Base-by-base conservation (phyloP, 2,113 vertebrate genomes). In the Cyphomyrus discorhynchus region DNA sequence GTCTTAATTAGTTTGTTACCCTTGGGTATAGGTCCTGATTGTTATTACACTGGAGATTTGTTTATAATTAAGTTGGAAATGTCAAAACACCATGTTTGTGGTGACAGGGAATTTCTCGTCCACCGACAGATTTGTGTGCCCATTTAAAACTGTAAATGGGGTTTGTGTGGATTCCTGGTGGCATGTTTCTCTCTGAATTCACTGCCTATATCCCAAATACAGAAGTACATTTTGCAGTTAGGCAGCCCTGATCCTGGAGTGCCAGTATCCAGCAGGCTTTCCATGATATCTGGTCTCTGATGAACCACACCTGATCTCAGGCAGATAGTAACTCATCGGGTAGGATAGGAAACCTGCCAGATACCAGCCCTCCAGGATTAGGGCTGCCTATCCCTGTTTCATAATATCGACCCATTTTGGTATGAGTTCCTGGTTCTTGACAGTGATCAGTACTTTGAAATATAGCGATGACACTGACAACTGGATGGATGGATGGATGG, bases 51-150 rank as follows among this genome's bases (percentile, higher is more conserved):
- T 88, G 53, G 53, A 74, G 56, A 70, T 47, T 74, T 88, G 46
- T 88, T 70, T 89, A 21, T n/a, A 80, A 74, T 80, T 89, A 74
- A 80, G 47, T 77, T 39, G 46, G n/a, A 80, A 89, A 62, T 62
- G 87, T 58, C 39, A 24, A 89, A 74, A 89, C 80, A 50, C 46
- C 70, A 53, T 50, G 35, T 66, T 52, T 87, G 53, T n/a, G 53
- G 35, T 62, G 56, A 88, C 35, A 74, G 58, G 9, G 49, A 31
- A 27, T 45, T 83, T 35, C 52, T 50, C 3, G 27, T 8, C 4
- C 56, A 87, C 27, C 17, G 8, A 35, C 13, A 27, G n/a, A 56
- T 52, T 35, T 56, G 15, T 56, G 85, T 17, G 35, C 49, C 13
- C 53, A 6, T 83, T 39, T 58, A 89, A 89, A 52, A 53, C 39